A percentile compares a stretch with the other conserved stretches of the same genome.
phyloP scores from a whole-genome alignment of 2,797 vertebrate genomes.

The Heterohyrax brucei region DNA sequence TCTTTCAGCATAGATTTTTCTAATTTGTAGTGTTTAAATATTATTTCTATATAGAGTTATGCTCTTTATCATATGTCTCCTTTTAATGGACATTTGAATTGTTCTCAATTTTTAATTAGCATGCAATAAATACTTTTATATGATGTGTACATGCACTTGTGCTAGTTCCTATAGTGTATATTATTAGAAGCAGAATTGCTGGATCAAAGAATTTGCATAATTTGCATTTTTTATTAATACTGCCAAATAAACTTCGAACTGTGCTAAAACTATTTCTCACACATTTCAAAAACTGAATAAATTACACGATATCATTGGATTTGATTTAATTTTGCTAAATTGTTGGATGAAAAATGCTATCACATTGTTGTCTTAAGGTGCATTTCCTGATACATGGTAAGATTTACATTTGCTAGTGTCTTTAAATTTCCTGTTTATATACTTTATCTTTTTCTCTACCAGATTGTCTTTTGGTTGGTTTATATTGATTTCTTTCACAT shows the following conservation, averaged over 20 bases:
- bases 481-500: background rate
- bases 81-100: background rate
- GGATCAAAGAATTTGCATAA: constrained; percentile 29
- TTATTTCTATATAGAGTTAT: background rate
- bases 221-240: constrained; percentile 11
- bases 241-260: constrained; percentile 18
- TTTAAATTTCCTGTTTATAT: background rate
- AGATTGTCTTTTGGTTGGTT: background rate
- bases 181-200: background rate
- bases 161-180: background rate
- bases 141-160: background rate
- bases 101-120: background rate
- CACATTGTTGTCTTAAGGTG: background rate
- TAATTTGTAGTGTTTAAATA: background rate
- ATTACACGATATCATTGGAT: background rate
- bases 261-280: background rate
- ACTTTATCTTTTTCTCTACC: background rate
- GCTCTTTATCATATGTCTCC: background rate
- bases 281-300: constrained; percentile 34
- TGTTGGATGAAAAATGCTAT: background rate
- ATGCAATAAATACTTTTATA: background rate
- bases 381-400: background rate
- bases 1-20: background rate
- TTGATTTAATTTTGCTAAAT: background rate
- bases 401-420: background rate